phyloP scores from a whole-genome alignment of 2,888 invertebrate species.

The Baronia brevicornis region DNA sequence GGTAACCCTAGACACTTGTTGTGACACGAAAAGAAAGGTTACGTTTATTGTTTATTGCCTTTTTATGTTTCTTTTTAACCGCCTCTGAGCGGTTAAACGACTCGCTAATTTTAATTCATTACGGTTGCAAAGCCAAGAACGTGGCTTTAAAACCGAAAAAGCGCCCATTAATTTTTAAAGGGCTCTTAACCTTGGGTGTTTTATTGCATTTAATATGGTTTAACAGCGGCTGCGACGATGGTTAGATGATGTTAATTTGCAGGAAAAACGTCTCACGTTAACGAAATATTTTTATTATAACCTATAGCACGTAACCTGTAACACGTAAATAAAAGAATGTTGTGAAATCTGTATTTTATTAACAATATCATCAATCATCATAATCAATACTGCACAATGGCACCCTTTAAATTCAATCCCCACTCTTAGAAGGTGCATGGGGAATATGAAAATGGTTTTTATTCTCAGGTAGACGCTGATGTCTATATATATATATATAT shows the following conservation, averaged over 20 bases:
- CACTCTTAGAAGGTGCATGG: too few relatives aligned
- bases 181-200: conserved; percentile 5
- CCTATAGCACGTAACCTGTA: too few relatives aligned
- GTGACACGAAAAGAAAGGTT: conserved; percentile 16
- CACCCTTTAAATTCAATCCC: too few relatives aligned
- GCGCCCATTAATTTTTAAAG: conserved; percentile 4
- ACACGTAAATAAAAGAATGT: too few relatives aligned
- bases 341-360: too few relatives aligned
- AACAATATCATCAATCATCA: too few relatives aligned
- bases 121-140: background rate
- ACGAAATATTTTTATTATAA: background rate
- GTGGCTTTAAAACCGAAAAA: background rate
- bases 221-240: background rate
- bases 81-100: conserved; percentile 7
- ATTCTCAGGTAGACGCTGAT: too few relatives aligned
- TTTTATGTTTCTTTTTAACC: conserved; percentile 7
- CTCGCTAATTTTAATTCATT: conserved; percentile 8
- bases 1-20: conserved; percentile 5
- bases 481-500: too few relatives aligned
- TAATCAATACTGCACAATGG: too few relatives aligned
- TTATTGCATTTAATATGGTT: conserved; percentile 4
- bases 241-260: background rate
- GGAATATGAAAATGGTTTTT: too few relatives aligned
- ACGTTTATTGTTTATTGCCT: conserved; percentile 9
- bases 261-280: conserved; percentile 1